These are phyloP conservation scores for Diplodus puntazzo DNA, from an alignment of 2,797 vertebrate genomes.

Conservation along the genomic window DNA sequence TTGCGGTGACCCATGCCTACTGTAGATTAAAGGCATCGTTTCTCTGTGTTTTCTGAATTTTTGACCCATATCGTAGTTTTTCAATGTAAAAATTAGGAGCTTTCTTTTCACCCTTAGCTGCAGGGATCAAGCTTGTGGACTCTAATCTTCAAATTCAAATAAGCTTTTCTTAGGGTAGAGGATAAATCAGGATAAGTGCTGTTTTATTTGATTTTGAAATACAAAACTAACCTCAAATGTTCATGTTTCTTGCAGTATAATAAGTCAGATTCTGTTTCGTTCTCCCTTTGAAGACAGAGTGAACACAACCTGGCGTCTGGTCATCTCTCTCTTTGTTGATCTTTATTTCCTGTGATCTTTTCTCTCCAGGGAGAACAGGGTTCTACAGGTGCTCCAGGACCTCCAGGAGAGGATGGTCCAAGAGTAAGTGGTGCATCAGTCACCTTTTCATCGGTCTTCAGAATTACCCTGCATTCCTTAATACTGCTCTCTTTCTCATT, in stretches of 20 bases:
- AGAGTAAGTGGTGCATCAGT: constrained; percentile 85
- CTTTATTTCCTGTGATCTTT: constrained; percentile 40
- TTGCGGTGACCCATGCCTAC: constrained; percentile 59
- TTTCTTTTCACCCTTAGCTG: constrained; percentile 5
- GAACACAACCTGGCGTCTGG: too few relatives aligned
- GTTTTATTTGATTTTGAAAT: too few relatives aligned
- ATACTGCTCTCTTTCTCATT: constrained; percentile 12
- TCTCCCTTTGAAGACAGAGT: too few relatives aligned
- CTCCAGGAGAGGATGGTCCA: constrained; percentile 95
- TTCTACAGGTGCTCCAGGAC: constrained; percentile 91
- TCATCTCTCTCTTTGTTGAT: constrained; percentile 30
- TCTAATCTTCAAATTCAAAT: neutral
- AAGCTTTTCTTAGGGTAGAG: too few relatives aligned
- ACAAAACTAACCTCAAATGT: too few relatives aligned
- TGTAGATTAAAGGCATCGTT: constrained; percentile 70
- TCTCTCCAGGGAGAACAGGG: constrained; percentile 91
- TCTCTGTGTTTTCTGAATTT: constrained; percentile 17
- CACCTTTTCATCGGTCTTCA: neutral
- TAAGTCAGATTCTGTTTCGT: too few relatives aligned
- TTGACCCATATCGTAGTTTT: too few relatives aligned
- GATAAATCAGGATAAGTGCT: too few relatives aligned
- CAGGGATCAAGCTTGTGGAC: constrained; percentile 3
- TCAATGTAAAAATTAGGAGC: constrained; percentile 19
- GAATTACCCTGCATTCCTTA: constrained; percentile 3
- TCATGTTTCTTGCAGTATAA: too few relatives aligned